Percentiles rank a stretch among this genome's conserved stretches.
Evolutionary conservation across 92 coral and sea anemone species (phyloP).

Genomic region (Porites cylindrica): DNA sequence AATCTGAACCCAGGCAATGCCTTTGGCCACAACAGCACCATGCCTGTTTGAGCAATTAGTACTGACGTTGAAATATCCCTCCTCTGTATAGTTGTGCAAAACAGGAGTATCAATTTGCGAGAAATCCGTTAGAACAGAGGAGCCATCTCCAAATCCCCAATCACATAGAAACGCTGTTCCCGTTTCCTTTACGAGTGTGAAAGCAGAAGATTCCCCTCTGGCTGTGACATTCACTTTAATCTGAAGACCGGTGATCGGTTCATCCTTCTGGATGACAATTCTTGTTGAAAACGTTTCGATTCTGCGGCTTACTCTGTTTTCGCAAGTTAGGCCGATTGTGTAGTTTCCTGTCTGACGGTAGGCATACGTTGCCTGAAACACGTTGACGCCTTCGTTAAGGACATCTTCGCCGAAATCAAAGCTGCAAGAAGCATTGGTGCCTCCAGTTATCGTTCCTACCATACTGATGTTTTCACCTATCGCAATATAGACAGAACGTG

Average conservation of each 20-base stretch:
- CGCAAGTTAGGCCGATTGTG: constrained; percentile 54
- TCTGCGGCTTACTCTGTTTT: constrained; percentile 66
- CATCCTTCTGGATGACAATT: constrained; percentile 64
- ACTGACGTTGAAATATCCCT: constrained; percentile 48
- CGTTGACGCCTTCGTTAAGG: background rate
- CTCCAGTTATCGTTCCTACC: constrained; percentile 35
- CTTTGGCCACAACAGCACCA: constrained; percentile 37
- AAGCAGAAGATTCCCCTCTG: constrained; percentile 45
- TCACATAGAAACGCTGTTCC: constrained; percentile 82
- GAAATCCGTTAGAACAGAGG: constrained; percentile 50
- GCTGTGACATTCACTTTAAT: constrained; percentile 39
- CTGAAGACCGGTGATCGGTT: constrained; percentile 44
- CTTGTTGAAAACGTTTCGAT: constrained; percentile 6
- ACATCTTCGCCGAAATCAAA: constrained; percentile 73
- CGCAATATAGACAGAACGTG: constrained; percentile 44
- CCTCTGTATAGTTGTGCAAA: constrained; percentile 58
- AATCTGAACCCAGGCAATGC: constrained; percentile 59
- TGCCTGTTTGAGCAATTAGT: constrained; percentile 70
- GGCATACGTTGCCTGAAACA: constrained; percentile 15
- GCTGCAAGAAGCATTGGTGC: constrained; percentile 63
- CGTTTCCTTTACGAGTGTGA: constrained; percentile 30
- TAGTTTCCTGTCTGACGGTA: constrained; percentile 61
- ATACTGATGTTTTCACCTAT: constrained; percentile 58
- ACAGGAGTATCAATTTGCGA: constrained; percentile 30
- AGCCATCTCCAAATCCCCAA: constrained; percentile 84